Conservation (phyloP, 2,888 invertebrate genomes). For the Vesta saturnalis region DNA sequence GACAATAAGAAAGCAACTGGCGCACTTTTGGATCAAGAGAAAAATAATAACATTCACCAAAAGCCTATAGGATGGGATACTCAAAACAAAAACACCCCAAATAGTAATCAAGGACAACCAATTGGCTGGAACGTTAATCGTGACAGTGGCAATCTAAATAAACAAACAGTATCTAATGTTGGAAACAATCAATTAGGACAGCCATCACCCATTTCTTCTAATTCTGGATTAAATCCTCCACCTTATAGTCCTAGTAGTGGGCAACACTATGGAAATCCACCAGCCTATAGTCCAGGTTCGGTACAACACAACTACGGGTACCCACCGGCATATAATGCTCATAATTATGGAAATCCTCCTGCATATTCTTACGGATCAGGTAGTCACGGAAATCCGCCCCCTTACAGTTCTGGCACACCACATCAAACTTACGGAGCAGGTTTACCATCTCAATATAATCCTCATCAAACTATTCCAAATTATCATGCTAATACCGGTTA, state of each 20-base stretch:
- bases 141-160: slow-evolving; percentile 21
- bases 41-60: slow-evolving; percentile 6
- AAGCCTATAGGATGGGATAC: neutral
- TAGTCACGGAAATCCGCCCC: neutral
- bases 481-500: slow-evolving; percentile 27
- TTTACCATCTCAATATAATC: neutral
- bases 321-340: slow-evolving; percentile 9
- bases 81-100: neutral
- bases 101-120: slow-evolving; percentile 18
- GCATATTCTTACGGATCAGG: neutral
- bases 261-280: slow-evolving; percentile 27
- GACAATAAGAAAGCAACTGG: slow-evolving; percentile 16
- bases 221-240: slow-evolving; percentile 10
- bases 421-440: neutral
- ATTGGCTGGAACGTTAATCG: slow-evolving; percentile 32
- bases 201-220: too few relatives aligned
- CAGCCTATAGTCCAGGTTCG: slow-evolving; percentile 28
- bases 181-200: too few relatives aligned
- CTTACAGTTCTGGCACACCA: neutral
- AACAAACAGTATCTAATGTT: slow-evolving; percentile 5
- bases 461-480: neutral
- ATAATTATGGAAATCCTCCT: slow-evolving; percentile 4
- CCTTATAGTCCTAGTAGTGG: neutral
- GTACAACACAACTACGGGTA: slow-evolving; percentile 19
- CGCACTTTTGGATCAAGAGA: slow-evolving; percentile 25